These are phyloP conservation scores for Drosophila nigrodunni DNA, from an alignment of 1,140 invertebrate species.

Conservation along the genomic window DNA sequence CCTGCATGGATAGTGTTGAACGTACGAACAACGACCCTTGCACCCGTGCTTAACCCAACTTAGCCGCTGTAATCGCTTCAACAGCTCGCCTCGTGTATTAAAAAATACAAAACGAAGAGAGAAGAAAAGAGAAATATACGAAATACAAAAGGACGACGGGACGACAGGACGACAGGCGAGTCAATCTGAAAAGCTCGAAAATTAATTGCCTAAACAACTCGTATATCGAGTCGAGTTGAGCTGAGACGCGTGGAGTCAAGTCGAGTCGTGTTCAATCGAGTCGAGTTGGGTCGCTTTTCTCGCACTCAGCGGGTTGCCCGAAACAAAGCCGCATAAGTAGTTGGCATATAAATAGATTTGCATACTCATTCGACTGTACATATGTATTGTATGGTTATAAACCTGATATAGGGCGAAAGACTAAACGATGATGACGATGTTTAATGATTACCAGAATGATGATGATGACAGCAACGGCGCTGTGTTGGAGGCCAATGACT, in stretches of 20 bases:
- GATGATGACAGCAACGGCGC: slow-evolving; percentile 26
- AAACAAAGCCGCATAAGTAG: slow-evolving; percentile 64
- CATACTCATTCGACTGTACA: slow-evolving; percentile 43
- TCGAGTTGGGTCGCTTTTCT: slow-evolving; percentile 9
- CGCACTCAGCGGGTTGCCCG: slow-evolving; percentile 24
- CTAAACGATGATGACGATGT: slow-evolving; percentile 17
- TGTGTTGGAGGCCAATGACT: slow-evolving; percentile 58
- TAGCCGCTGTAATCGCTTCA: slow-evolving; percentile 57
- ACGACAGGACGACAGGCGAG: slow-evolving; percentile 26
- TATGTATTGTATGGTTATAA: slow-evolving; percentile 34
- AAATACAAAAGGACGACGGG: slow-evolving; percentile 8
- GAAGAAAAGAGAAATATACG: not conserved
- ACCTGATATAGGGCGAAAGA: slow-evolving; percentile 19
- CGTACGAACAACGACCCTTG: slow-evolving; percentile 37
- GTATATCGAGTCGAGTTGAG: slow-evolving; percentile 27
- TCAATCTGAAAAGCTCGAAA: slow-evolving; percentile 61
- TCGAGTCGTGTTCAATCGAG: not conserved
- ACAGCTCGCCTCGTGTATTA: slow-evolving; percentile 39
- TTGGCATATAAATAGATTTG: slow-evolving; percentile 68
- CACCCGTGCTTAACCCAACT: slow-evolving; percentile 53
- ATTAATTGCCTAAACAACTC: slow-evolving; percentile 63
- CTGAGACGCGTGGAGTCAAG: not conserved
- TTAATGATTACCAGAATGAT: not conserved
- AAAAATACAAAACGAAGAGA: not conserved
- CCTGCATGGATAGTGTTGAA: slow-evolving; percentile 50